Evolutionary conservation across 2,888 invertebrate species (phyloP).

Genomic region (Masnerella sp.): DNA sequence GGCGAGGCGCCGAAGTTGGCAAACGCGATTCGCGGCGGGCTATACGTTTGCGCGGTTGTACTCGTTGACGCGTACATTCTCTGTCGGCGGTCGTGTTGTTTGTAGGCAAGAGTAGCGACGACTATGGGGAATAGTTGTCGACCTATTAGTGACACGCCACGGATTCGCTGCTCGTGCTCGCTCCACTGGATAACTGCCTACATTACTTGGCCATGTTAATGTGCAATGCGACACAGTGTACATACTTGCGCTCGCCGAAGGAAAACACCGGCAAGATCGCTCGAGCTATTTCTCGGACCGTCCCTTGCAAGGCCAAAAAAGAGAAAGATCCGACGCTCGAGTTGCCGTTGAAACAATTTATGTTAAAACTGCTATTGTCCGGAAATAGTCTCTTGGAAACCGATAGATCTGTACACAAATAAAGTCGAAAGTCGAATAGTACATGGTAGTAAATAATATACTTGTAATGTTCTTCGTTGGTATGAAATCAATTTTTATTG

Average conservation of each 20-base stretch:
- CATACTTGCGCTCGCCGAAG: constrained; percentile 16
- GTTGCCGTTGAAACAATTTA: no score
- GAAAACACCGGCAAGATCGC: constrained; percentile 26
- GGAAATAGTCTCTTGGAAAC: no score
- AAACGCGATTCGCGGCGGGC: constrained; percentile 34
- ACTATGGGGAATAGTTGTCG: constrained; percentile 60
- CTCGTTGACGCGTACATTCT: constrained; percentile 57
- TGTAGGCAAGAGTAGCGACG: constrained; percentile 49
- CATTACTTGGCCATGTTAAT: constrained; percentile 67
- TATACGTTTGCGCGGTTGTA: constrained; percentile 52
- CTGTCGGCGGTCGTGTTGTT: constrained; percentile 49
- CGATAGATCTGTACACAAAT: no score
- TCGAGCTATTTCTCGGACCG: no score
- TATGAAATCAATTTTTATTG: no score
- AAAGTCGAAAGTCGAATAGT: no score
- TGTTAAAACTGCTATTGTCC: no score
- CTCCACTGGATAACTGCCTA: constrained; percentile 59
- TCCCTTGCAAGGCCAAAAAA: no score
- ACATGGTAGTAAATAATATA: no score
- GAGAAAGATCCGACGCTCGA: no score
- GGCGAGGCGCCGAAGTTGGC: constrained; percentile 36
- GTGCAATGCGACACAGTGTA: constrained; percentile 47
- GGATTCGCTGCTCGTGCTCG: constrained; percentile 50
- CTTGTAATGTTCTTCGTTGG: no score
- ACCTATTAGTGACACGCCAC: constrained; percentile 61